A percentile compares a stretch with the other conserved stretches of the same genome.
Evolutionary conservation across 2,797 vertebrate genomes (phyloP).

Genomic region (Emys orbicularis): DNA sequence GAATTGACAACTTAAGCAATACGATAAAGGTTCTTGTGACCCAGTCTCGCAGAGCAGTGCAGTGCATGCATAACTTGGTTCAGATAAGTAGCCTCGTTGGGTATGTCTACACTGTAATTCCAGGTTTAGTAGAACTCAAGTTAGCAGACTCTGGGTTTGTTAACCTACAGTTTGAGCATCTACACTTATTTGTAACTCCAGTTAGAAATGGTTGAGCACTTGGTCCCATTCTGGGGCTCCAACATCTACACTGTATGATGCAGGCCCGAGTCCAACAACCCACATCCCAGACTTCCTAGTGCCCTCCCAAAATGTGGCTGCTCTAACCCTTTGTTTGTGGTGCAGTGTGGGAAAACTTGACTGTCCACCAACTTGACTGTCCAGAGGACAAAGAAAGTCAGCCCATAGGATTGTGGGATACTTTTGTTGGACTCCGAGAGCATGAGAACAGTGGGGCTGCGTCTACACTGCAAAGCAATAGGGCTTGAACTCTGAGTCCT

Average conservation of each 20-base stretch:
- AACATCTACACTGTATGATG: neutral
- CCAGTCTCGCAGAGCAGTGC: neutral
- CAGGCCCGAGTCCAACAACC: neutral
- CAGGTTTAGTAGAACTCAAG: neutral
- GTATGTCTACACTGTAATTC: neutral
- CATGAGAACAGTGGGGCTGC: neutral
- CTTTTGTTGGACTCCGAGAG: neutral
- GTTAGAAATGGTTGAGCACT: neutral
- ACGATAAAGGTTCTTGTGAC: neutral
- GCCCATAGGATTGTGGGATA: neutral
- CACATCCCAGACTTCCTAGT: neutral
- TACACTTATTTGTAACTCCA: neutral
- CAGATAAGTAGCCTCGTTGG: neutral
- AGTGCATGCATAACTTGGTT: neutral
- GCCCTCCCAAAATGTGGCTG: neutral
- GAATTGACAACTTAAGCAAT: neutral
- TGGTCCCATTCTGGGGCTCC: neutral
- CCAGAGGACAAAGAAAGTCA: neutral
- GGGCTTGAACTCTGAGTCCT: neutral
- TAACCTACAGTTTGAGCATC: too few relatives aligned
- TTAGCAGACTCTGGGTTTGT: neutral
- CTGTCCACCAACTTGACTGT: neutral
- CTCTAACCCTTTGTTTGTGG: neutral
- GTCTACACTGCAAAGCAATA: neutral
- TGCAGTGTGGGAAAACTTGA: neutral